phyloP scores from a whole-genome alignment of 2,888 invertebrate species.

The Corbicula japonica region DNA sequence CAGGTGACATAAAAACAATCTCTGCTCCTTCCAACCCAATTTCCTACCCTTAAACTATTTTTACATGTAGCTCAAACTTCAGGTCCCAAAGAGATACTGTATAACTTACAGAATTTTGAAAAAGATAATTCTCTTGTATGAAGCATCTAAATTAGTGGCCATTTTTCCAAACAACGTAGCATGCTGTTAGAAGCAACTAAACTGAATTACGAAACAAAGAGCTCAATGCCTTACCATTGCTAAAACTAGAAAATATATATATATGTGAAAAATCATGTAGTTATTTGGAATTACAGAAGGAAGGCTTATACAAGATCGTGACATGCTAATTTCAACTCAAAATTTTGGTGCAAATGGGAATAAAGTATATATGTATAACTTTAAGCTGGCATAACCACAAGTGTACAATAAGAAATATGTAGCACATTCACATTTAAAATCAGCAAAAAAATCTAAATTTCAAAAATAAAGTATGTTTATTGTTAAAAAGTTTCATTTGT shows the following conservation, averaged over 20 bases:
- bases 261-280: not conserved
- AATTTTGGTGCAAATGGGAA: not conserved
- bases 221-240: not conserved
- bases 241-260: constrained; percentile 2
- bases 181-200: not conserved
- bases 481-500: no score
- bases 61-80: no score
- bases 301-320: not conserved
- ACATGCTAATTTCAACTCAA: not conserved
- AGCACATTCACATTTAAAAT: no score
- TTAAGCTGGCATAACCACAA: not conserved
- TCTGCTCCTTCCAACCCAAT: no score
- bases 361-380: not conserved
- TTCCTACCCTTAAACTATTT: no score
- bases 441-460: no score
- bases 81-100: no score
- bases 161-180: not conserved
- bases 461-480: no score
- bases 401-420: not conserved
- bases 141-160: not conserved
- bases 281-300: not conserved
- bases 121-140: no score
- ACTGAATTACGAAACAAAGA: not conserved
- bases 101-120: no score
- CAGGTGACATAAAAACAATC: no score